These are phyloP conservation scores for Dendronephthya gigantea DNA, from an alignment of 64 coral and sea anemone species.

Conservation along the genomic window DNA sequence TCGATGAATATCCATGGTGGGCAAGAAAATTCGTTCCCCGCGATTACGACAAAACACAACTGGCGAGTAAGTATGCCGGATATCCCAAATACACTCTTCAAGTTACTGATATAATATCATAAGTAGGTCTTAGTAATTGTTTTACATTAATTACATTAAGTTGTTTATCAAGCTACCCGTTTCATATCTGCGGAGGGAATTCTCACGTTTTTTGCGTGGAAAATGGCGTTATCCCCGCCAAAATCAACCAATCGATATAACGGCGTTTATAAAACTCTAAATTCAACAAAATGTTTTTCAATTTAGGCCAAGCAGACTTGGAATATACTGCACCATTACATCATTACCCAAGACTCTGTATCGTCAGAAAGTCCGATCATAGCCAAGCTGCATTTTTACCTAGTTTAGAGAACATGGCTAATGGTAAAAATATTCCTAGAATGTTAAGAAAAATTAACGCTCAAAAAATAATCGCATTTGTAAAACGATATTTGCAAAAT, in stretches of 20 bases:
- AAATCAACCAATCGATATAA: no score
- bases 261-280: no score
- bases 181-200: no score
- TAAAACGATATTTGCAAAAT: neutral
- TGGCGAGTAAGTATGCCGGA: neutral
- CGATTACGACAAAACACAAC: slow-evolving; percentile 43
- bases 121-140: no score
- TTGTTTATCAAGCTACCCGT: no score
- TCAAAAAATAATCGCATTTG: neutral
- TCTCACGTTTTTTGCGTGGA: no score
- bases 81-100: neutral
- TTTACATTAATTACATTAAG: no score
- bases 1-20: slow-evolving; percentile 87
- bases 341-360: neutral
- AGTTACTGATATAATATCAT: no score
- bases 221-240: no score
- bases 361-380: neutral
- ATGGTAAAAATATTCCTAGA: neutral
- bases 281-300: neutral
- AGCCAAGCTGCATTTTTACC: neutral
- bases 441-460: neutral
- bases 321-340: neutral
- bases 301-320: neutral
- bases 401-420: neutral
- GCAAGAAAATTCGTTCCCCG: slow-evolving; percentile 84